Base-by-base conservation (phyloP, 2,888 invertebrate species). In the Gastrophysa polygoni region DNA sequence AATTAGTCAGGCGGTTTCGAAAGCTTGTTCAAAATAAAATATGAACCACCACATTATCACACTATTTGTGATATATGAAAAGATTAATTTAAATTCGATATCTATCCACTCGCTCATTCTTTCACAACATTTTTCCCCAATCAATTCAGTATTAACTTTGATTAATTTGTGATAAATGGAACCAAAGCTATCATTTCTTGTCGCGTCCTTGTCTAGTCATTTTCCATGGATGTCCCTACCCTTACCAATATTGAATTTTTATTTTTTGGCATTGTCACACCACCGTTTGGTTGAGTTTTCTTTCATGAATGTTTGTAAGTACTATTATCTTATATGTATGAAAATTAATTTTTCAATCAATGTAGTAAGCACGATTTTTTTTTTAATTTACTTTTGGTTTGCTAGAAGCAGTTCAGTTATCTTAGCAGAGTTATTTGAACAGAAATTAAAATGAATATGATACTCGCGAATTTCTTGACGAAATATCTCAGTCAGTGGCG, bases 201-300 rank as follows among this genome's bases (percentile, higher is more conserved):
- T 10, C 21, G 7, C 32, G 18, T 44, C 60, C 20, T 55, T 52
- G 14, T 62, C 51, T 57, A 43, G 44, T 55, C 58, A 48, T 21
- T 54, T 59, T 57, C 66, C 60, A 67, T 60, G 67, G 66, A 68
- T 69, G 68, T 70, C 64, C 57, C 68, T 20, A 57, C 8, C 49
- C 52, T 16, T 34, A 10, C 43, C 48, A 49, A 20, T 38, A 46
- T 59, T 63, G 68, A 65, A 55, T 67, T 66, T 68, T 67, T 64
- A 64, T 68, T 73, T 73, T 73, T 74, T 77, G 73, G 72, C 75
- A 75, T 74, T 74, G 73, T 80, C 79, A 78, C 80, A 79, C 79
- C 77, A 78, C 79, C 73, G 79, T 81, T 80, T 80, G 80, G 81
- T 80, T 81, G 76, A 75, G 79, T 81, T 81, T 78, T 80, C 77